Conservation (phyloP, 1,140 invertebrate species). For the Choristoneura fumiferana region DNA sequence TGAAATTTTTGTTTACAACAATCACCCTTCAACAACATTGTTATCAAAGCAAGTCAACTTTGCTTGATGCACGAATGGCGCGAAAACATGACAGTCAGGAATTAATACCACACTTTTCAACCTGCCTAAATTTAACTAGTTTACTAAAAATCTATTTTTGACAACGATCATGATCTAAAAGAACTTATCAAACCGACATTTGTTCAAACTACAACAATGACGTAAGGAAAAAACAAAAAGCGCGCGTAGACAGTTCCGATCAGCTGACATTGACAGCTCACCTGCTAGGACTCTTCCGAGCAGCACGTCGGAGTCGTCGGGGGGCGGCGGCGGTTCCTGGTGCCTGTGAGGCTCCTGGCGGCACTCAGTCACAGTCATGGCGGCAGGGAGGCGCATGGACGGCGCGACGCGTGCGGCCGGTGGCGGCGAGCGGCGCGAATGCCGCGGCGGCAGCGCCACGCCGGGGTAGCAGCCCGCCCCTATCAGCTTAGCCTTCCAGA, state of each 20-base stretch:
- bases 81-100: constrained; percentile 3
- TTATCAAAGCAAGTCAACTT: too few species aligned
- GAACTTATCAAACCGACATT: too few species aligned
- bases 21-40: too few species aligned
- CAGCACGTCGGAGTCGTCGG: constrained; percentile 76
- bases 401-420: constrained; percentile 65
- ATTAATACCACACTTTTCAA: not conserved
- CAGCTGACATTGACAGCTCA: constrained; percentile 52
- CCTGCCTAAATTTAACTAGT: too few species aligned
- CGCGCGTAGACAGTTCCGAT: constrained; percentile 24
- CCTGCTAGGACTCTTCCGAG: constrained; percentile 80
- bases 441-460: constrained; percentile 51
- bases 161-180: too few species aligned
- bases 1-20: too few species aligned
- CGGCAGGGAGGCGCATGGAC: constrained; percentile 61
- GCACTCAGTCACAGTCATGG: constrained; percentile 72
- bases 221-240: constrained; percentile 15
- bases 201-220: not conserved
- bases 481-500: constrained; percentile 54
- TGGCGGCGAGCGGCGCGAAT: constrained; percentile 69
- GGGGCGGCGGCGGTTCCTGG: constrained; percentile 35
- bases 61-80: not conserved
- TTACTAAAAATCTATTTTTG: too few species aligned
- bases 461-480: constrained; percentile 53
- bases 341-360: too few species aligned